Conservation (phyloP, 2,797 vertebrate species). For the Alauda arvensis region DNA sequence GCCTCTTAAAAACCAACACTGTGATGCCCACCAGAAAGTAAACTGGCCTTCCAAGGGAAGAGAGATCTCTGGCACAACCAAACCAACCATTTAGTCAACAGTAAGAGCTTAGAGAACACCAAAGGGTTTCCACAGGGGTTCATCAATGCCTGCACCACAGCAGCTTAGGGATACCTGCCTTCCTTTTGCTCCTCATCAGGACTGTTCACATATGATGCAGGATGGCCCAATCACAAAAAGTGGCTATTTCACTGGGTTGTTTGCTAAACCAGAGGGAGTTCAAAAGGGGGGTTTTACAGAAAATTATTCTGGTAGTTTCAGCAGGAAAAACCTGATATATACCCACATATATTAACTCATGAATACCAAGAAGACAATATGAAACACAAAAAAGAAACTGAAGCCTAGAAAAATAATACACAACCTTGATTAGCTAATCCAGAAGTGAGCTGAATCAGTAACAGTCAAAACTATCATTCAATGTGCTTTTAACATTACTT, state of each 20-base stretch:
- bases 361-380: background rate
- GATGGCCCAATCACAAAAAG: rapidly evolving
- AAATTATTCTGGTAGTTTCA: background rate
- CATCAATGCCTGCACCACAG: background rate
- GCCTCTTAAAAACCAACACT: background rate
- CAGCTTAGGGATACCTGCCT: background rate
- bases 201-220: background rate
- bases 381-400: background rate
- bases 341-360: no score
- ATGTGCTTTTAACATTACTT: background rate
- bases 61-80: background rate
- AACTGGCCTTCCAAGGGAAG: background rate
- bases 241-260: background rate
- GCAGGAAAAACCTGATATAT: background rate
- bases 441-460: background rate
- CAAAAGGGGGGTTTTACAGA: background rate
- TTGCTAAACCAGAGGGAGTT: background rate
- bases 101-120: background rate
- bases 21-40: background rate
- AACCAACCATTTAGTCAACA: background rate
- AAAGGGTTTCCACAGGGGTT: background rate
- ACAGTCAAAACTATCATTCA: background rate
- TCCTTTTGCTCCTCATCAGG: background rate
- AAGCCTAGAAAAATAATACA: background rate
- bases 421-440: background rate